Base-by-base conservation (phyloP, 92 coral and sea anemone genomes). In the Hydrozoanthus gracilis region DNA sequence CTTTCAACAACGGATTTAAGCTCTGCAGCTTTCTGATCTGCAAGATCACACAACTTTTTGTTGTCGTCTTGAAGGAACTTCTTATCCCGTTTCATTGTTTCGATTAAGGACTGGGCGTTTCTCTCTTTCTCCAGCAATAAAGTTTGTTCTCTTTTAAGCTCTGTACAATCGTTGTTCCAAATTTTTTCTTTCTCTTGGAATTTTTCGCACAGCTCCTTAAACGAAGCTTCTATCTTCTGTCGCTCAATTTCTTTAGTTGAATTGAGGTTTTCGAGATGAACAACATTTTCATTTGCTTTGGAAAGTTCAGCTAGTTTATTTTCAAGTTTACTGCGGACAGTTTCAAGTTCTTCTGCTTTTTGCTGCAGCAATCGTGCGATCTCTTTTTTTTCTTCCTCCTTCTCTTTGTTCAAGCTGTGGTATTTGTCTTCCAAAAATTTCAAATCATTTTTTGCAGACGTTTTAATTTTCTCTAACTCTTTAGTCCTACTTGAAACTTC, bases 41-140 rank as follows among this genome's bases (percentile, higher is more conserved):
- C 95, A 56, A 94, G 87, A 35, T 92, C 94, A 52, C 95, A 94
- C 12, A 90, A 91, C 82, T 94, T 94, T 78, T 92, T 92, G 88
- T 94, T 92, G 90, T 94, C 98, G 17, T 88, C 92, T 70, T 94
- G 98, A 83, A 94, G 20, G 7, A 95, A 95, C 79, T 90, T 90
- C 64, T 61, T 85, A 66, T 94, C 98, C 15, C 92, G 91, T 76
- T 91, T 94, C 87, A 89, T 82, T 20, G 91, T 51, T 65, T 92
- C 95, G 6, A 91, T 80, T 35, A 89, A 9, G 5, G 87, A 77
- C 14, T 83, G 87, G 18, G 87, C 65, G 60, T 86, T 90, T 67
- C 88, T 94, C 51, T 87, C 94, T 60, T 91, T 92, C 77, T 89
- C 95, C 15, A 51, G 51, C 48, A 92, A 75, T 1, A 68, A 68